Evolutionary conservation across 2,888 invertebrate genomes (phyloP), one percentile per base, ranked within the genome.

Genomic region (Suillia variegata): DNA sequence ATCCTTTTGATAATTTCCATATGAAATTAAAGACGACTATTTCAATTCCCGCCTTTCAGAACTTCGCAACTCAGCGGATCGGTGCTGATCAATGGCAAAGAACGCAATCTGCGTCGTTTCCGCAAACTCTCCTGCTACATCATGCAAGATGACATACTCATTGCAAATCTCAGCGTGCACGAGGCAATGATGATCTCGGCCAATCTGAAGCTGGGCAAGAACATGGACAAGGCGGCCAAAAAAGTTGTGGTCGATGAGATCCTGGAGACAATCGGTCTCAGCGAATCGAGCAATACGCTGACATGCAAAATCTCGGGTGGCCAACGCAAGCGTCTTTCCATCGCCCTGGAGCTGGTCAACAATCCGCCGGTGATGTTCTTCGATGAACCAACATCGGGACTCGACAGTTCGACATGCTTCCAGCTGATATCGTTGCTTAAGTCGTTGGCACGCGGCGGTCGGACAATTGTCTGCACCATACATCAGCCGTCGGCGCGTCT

Each of bases 351-450:
- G 83, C 85, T 96, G 79, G 95, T 96, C 53, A 96, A 96, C 83
- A 96, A 96, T 84, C 96, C 97, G 21, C 96, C 96, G 65, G 93
- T 97, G 62, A 96, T 97, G 95, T 97, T 96, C 83, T 96, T 97
- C 78, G 96, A 97, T 76, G 96, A 97, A 81, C 96, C 96, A 1
- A 92, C 92, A 42, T 91, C 95, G 74, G 97, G 97, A 17, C 84
- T 97, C 80, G 97, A 97, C 80, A 96, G 95, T 80, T 93, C 95
- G 34, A 93, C 96, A 54, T 96, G 96, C 84, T 95, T 93, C 84
- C 95, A 95, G 82, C 92, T 96, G 81, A 89, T 97, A 77, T 91
- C 90, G 62, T 83, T 97, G 75, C 85, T 97, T 76, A 95, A 95
- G 83, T 91, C 92, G 1, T 83, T 97, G 70, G 93, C 96, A 13